These are phyloP conservation scores for Pristionchus pacificus DNA, from an alignment of 1,140 invertebrate genomes.

Conservation along the genomic window DNA sequence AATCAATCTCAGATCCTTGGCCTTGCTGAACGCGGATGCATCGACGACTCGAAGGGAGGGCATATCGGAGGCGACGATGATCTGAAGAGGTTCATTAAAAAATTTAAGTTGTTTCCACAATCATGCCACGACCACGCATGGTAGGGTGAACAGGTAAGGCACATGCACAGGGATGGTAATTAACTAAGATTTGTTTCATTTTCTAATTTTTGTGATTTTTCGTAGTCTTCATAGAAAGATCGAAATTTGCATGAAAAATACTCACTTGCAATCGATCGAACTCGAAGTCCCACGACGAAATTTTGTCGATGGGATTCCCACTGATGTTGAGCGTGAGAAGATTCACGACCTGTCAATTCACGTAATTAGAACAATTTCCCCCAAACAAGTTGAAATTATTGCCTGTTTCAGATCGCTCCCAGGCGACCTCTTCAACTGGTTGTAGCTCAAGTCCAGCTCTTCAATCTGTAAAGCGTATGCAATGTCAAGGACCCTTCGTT, in stretches of 20 bases:
- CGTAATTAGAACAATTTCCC: background rate
- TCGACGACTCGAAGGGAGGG: background rate
- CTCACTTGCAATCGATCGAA: background rate
- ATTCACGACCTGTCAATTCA: background rate
- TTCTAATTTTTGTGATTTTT: too few species aligned
- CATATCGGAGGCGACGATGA: background rate
- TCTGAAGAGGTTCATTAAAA: background rate
- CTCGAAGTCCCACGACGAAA: background rate
- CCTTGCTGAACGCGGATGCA: background rate
- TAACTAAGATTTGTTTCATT: too few species aligned
- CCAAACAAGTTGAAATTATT: background rate
- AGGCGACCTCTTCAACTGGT: background rate
- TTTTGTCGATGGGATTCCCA: constrained; percentile 18
- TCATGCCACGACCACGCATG: too few species aligned
- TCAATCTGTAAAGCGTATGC: constrained; percentile 13
- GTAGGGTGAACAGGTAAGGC: too few species aligned
- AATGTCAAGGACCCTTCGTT: background rate
- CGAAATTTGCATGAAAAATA: too few species aligned
- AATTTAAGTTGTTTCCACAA: background rate
- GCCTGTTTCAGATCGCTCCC: constrained; percentile 9
- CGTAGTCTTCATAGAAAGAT: too few species aligned
- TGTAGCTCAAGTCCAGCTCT: constrained; percentile 11
- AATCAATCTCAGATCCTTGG: background rate
- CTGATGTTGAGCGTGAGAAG: constrained; percentile 6
- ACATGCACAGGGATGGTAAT: too few species aligned